A percentile compares a stretch with the other conserved stretches of the same genome.
phyloP scores from a whole-genome alignment of 2,113 vertebrate genomes.

The Pachypanchax playfairii region DNA sequence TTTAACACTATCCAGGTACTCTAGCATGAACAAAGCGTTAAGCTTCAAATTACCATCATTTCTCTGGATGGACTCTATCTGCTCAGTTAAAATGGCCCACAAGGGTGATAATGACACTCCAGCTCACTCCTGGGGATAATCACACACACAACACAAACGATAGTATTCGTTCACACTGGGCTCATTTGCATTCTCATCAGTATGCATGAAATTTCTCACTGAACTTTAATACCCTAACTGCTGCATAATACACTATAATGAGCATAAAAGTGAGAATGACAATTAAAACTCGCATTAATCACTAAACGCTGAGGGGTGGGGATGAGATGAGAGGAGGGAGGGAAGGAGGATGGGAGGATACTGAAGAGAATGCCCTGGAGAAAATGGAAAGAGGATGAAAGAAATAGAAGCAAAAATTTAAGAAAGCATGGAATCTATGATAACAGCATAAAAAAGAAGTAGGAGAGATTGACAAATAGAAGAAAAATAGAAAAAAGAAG shows the following conservation, averaged over 20 bases:
- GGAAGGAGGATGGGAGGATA: conserved; percentile 34
- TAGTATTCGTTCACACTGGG: conserved; percentile 77
- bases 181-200: conserved; percentile 89
- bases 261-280: conserved; percentile 85
- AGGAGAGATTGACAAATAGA: neutral
- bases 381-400: conserved; percentile 14
- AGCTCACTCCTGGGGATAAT: conserved; percentile 66
- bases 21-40: conserved; percentile 37
- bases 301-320: conserved; percentile 77
- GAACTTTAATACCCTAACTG: conserved; percentile 89
- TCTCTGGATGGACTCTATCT: conserved; percentile 57
- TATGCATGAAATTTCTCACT: conserved; percentile 88
- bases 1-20: conserved; percentile 35
- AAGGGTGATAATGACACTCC: conserved; percentile 61
- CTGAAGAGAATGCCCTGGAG: conserved; percentile 40
- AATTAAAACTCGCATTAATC: conserved; percentile 90
- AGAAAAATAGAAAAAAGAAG: conserved; percentile 5
- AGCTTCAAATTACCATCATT: conserved; percentile 61
- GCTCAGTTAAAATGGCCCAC: conserved; percentile 50
- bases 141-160: conserved; percentile 50
- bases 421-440: conserved; percentile 13
- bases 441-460: conserved; percentile 15
- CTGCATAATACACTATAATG: conserved; percentile 85
- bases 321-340: conserved; percentile 26
- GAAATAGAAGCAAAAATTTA: conserved; percentile 34